These are phyloP conservation scores for Encarsia formosa DNA, from an alignment of 2,888 invertebrate species.

Conservation along the genomic window DNA sequence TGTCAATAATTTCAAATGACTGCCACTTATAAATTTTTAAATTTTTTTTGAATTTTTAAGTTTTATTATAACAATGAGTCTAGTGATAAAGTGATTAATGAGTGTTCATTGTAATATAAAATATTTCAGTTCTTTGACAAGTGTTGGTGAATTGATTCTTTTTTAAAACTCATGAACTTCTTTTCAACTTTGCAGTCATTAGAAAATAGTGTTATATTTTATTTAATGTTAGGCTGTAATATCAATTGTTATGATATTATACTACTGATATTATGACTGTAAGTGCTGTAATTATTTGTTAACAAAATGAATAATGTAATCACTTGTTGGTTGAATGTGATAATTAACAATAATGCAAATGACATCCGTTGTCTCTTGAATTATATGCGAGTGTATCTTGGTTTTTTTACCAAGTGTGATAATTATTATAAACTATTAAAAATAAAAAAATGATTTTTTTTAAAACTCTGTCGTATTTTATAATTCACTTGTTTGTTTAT, in stretches of 20 bases:
- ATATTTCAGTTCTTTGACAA: too few relatives aligned
- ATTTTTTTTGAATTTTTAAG: too few relatives aligned
- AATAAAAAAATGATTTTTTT: constrained; percentile 6
- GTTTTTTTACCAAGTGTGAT: constrained; percentile 22
- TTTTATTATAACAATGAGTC: too few relatives aligned
- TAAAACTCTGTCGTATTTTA: too few relatives aligned
- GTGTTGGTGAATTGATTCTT: too few relatives aligned
- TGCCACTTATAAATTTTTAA: constrained; percentile 14
- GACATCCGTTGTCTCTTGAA: neutral
- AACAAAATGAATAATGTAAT: constrained; percentile 3
- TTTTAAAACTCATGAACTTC: too few relatives aligned
- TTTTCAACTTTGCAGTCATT: too few relatives aligned
- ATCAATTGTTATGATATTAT: constrained; percentile 1
- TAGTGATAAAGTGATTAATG: too few relatives aligned
- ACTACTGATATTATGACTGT: neutral
- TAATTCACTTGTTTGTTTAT: too few relatives aligned
- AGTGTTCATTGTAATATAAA: too few relatives aligned
- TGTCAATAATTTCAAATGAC: constrained; percentile 13
- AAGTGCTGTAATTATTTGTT: constrained; percentile 5
- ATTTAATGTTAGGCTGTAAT: too few relatives aligned
- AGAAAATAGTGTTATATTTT: too few relatives aligned
- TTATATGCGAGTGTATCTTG: constrained; percentile 8
- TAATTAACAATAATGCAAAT: constrained; percentile 1
- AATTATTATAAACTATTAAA: constrained; percentile 13
- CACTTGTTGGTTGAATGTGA: constrained; percentile 19